A percentile compares a stretch with the other conserved stretches of the same genome.
Evolutionary conservation across 2,888 invertebrate genomes (phyloP).

Genomic region (Pammene aurita): DNA sequence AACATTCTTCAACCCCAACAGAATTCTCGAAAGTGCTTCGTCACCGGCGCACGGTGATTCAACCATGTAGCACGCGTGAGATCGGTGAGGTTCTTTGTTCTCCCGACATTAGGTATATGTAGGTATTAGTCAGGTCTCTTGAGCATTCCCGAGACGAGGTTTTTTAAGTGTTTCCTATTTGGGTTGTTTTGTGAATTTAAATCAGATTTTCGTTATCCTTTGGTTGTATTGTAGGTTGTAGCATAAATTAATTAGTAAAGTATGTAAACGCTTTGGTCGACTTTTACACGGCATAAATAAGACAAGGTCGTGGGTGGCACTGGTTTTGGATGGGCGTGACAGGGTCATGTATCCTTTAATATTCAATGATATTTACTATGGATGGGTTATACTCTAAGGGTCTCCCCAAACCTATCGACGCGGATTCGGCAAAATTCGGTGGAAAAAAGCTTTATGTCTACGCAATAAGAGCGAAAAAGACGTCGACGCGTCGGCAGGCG

Average conservation of each 20-base stretch:
- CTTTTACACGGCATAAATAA: background rate
- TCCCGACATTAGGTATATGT: slow-evolving; percentile 40
- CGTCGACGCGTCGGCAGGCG: too few relatives aligned
- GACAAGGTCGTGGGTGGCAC: slow-evolving; percentile 6
- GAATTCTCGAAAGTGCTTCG: slow-evolving; percentile 14
- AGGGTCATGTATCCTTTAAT: background rate
- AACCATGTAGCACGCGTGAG: slow-evolving; percentile 49
- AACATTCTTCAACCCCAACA: slow-evolving; percentile 20
- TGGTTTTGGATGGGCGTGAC: background rate
- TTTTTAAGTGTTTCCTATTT: slow-evolving; percentile 20
- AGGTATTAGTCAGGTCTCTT: slow-evolving; percentile 56
- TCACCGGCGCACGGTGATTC: slow-evolving; percentile 48
- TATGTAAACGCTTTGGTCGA: background rate
- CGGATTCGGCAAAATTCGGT: too few relatives aligned
- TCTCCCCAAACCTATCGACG: too few relatives aligned
- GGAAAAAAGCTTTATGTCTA: too few relatives aligned
- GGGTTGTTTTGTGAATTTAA: slow-evolving; percentile 13
- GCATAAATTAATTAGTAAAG: slow-evolving; percentile 1
- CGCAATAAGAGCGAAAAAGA: too few relatives aligned
- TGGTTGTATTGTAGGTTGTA: background rate
- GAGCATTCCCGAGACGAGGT: slow-evolving; percentile 53
- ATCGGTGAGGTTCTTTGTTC: slow-evolving; percentile 50
- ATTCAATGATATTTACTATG: too few relatives aligned
- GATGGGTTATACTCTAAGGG: too few relatives aligned
- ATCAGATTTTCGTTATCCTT: background rate